Conservation (phyloP, 1,140 invertebrate genomes). For the Dinothrombium tinctorium region DNA sequence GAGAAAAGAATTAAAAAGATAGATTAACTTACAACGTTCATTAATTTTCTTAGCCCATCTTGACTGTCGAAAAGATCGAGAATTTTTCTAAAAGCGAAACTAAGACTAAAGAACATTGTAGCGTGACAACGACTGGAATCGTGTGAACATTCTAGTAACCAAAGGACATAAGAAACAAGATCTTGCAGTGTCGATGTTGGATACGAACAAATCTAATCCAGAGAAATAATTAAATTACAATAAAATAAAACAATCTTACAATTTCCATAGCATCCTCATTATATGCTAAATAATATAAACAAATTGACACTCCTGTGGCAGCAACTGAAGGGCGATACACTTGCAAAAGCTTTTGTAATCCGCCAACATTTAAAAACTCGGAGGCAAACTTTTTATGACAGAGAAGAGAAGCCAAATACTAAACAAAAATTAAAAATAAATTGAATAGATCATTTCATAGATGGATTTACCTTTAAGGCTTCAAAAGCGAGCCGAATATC, state of each 20-base stretch:
- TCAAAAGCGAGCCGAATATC: slow-evolving; percentile 83
- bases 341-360: slow-evolving; percentile 52
- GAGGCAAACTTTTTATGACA: slow-evolving; percentile 95
- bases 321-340: slow-evolving; percentile 76
- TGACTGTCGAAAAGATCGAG: slow-evolving; percentile 74
- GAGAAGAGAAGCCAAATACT: slow-evolving; percentile 68
- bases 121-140: slow-evolving; percentile 85
- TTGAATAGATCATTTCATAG: no score
- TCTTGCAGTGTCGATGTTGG: slow-evolving; percentile 8
- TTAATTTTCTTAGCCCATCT: slow-evolving; percentile 70
- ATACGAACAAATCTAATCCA: slow-evolving; percentile 12
- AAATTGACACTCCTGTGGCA: slow-evolving; percentile 82
- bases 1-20: slow-evolving; percentile 8
- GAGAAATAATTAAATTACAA: slow-evolving; percentile 5
- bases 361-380: slow-evolving; percentile 66
- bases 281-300: slow-evolving; percentile 85
- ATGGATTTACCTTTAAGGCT: no score
- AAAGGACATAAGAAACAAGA: slow-evolving; percentile 41
- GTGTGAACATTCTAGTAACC: slow-evolving; percentile 83
- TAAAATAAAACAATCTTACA: slow-evolving; percentile 36
- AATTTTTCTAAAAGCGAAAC: slow-evolving; percentile 72
- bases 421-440: no score
- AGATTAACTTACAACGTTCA: slow-evolving; percentile 49
- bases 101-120: slow-evolving; percentile 77
- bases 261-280: slow-evolving; percentile 93